Conservation (phyloP, 2,797 vertebrate species). For the Hipposideros larvatus region DNA sequence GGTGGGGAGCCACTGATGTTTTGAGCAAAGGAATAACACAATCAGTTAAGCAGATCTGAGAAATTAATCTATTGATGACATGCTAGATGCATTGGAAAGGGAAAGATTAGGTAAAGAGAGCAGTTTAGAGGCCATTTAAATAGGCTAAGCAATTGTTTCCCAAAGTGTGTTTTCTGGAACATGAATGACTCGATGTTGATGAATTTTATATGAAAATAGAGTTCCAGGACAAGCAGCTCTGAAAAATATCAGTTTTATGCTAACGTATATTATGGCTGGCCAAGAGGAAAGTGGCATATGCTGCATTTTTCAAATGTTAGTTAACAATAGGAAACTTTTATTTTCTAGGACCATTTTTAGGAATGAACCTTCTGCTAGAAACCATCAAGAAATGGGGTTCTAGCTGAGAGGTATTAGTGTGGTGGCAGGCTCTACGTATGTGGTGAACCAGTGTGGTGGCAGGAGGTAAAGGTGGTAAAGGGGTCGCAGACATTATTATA, state of each 20-base stretch:
- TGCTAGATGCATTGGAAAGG: not conserved
- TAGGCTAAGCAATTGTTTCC: not conserved
- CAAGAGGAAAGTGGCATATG: not conserved
- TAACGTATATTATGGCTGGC: not conserved
- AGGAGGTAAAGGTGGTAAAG: not conserved
- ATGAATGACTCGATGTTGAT: not conserved
- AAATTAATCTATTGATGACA: not conserved
- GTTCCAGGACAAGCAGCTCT: not conserved
- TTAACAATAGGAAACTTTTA: not conserved
- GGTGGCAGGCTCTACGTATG: not conserved
- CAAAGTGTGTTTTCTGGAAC: not conserved
- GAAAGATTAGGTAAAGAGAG: not conserved
- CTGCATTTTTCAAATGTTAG: not conserved
- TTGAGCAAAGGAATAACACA: conserved; percentile 25
- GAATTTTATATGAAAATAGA: not conserved
- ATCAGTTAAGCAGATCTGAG: not conserved
- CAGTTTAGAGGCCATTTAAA: not conserved
- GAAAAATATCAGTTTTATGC: conserved; percentile 10
- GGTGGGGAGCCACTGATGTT: not conserved
- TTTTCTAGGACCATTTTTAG: not conserved
- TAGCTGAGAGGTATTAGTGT: not conserved
- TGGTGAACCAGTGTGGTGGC: not conserved
- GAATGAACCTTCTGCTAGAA: not conserved
- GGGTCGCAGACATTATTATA: not conserved
- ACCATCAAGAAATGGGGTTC: not conserved